Conservation (phyloP, 2,113 vertebrate species). For the Loxodonta africana region DNA sequence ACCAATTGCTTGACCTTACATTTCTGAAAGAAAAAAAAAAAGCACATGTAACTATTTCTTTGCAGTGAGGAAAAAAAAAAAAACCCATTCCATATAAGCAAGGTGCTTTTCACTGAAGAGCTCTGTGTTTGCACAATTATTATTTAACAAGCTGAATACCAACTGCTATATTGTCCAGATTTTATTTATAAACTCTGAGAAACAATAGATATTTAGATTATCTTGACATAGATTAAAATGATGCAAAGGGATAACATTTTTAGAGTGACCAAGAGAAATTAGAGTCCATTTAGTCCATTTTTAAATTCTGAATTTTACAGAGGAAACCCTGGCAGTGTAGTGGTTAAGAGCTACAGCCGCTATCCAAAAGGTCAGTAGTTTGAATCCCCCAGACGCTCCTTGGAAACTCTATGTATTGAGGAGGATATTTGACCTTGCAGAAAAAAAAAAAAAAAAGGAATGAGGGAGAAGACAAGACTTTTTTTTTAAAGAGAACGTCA, state of each 20-base stretch:
- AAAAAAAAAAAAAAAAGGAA: neutral
- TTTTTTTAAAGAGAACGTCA: neutral
- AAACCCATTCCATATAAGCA: neutral
- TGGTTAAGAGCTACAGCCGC: too few relatives aligned
- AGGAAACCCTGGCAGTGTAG: too few relatives aligned
- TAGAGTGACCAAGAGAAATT: neutral
- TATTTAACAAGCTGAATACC: neutral
- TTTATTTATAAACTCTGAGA: conserved; percentile 27
- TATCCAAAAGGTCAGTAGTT: too few relatives aligned
- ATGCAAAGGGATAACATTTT: conserved; percentile 1
- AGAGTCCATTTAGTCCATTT: neutral
- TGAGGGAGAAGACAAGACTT: neutral
- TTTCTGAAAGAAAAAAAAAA: conserved; percentile 4
- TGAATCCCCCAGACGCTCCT: too few relatives aligned
- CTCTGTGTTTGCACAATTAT: neutral
- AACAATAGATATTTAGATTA: conserved; percentile 24
- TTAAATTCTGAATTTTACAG: conserved; percentile 39
- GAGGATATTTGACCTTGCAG: neutral
- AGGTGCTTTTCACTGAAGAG: neutral
- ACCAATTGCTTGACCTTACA: neutral
- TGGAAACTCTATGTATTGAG: neutral
- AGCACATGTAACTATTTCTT: neutral
- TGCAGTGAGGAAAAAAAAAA: neutral
- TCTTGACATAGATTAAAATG: neutral
- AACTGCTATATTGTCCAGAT: conserved; percentile 19